A percentile compares a stretch with the other conserved stretches of the same genome.
Conservation (phyloP, 2,797 vertebrate species). For the Myripristis jacobus region DNA sequence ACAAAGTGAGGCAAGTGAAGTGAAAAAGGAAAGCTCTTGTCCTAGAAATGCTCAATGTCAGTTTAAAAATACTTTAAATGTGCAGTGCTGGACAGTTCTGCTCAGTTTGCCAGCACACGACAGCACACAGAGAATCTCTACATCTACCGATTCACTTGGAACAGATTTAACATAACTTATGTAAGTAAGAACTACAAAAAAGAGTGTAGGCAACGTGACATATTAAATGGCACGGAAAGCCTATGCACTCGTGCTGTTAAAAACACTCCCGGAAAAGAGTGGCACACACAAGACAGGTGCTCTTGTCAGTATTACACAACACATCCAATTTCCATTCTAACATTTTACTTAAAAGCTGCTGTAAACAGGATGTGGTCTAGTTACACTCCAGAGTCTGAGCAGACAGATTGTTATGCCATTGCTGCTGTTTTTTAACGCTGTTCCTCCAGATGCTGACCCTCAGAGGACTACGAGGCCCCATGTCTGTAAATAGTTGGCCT, state of each 20-base stretch:
- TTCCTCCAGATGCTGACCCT: constrained; percentile 59
- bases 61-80: constrained; percentile 75
- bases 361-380: constrained; percentile 10
- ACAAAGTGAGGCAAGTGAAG: constrained; percentile 55
- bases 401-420: constrained; percentile 28
- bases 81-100: constrained; percentile 57
- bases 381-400: constrained; percentile 8
- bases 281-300: background rate
- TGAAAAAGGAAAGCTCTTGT: constrained; percentile 64
- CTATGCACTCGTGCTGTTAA: background rate
- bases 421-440: constrained; percentile 19
- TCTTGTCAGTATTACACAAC: background rate
- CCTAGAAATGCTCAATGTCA: constrained; percentile 73
- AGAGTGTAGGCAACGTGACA: background rate
- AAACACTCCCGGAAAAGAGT: background rate
- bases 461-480: constrained; percentile 31
- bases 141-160: background rate
- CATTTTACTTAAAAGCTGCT: background rate
- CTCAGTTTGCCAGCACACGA: constrained; percentile 51
- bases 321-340: background rate
- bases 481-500: constrained; percentile 66
- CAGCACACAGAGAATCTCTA: constrained; percentile 29
- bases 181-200: too few relatives aligned
- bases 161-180: background rate
- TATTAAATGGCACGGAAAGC: background rate